Percentiles rank a stretch among this genome's conserved stretches.
Conservation (phyloP, 2,888 invertebrate genomes). For the Rhabditophanes sp. region DNA sequence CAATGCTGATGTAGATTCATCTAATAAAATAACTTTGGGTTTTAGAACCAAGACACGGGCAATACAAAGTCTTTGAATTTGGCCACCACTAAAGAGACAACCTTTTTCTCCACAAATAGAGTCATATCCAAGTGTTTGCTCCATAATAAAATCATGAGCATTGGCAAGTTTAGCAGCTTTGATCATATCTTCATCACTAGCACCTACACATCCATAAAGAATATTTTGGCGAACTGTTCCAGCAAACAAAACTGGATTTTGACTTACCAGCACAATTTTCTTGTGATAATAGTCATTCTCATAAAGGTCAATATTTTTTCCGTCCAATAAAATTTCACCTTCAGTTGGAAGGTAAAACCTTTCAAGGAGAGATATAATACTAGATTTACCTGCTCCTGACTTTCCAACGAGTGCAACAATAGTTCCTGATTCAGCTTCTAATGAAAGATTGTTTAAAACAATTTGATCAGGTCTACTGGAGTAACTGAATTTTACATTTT, state of each 20-base stretch:
- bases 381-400: conserved; percentile 46
- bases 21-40: conserved; percentile 25
- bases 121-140: conserved; percentile 45
- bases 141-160: conserved; percentile 46
- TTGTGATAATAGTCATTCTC: conserved; percentile 46
- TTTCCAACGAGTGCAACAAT: conserved; percentile 48
- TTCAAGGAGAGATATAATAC: conserved; percentile 46
- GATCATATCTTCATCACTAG: conserved; percentile 32
- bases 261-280: conserved; percentile 40
- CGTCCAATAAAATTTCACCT: conserved; percentile 46
- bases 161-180: conserved; percentile 45
- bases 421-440: conserved; percentile 45
- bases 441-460: conserved; percentile 53
- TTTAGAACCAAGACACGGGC: conserved; percentile 29
- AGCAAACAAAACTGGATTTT: conserved; percentile 35
- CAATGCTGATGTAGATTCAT: conserved; percentile 31
- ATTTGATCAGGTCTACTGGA: conserved; percentile 61
- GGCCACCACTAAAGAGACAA: conserved; percentile 45
- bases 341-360: conserved; percentile 46
- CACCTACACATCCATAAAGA: conserved; percentile 37
- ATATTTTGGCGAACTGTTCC: conserved; percentile 39
- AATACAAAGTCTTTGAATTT: conserved; percentile 24
- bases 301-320: conserved; percentile 40
- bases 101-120: conserved; percentile 48
- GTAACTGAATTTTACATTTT: conserved; percentile 63